phyloP scores from a whole-genome alignment of 1,140 invertebrate species.

The Rhagoletis zephyria region DNA sequence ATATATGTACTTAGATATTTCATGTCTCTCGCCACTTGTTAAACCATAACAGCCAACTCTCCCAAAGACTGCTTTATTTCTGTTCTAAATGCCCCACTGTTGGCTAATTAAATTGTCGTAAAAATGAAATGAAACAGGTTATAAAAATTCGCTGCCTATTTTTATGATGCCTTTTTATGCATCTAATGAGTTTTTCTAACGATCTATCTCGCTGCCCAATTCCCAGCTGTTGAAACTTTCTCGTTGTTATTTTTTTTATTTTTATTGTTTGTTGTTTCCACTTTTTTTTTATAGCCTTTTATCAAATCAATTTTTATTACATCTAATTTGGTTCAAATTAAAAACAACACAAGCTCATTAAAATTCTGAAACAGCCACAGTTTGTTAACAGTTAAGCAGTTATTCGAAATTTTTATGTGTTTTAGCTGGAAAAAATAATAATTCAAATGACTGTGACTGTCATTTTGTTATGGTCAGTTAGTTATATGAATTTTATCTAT shows the following conservation, averaged over 20 bases:
- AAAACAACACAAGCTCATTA: background rate
- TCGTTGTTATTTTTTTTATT: no score
- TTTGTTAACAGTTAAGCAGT: background rate
- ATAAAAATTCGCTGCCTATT: background rate
- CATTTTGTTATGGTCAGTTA: conserved; percentile 25
- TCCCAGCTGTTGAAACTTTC: no score
- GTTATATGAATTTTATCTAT: background rate
- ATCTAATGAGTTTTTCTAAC: background rate
- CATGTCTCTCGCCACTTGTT: background rate
- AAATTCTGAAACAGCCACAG: background rate
- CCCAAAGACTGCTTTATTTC: background rate
- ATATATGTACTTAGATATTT: no score
- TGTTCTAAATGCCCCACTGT: background rate
- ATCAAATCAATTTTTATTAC: conserved; percentile 47
- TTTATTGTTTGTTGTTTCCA: background rate
- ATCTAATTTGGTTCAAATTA: conserved; percentile 11
- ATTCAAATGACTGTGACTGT: conserved; percentile 10
- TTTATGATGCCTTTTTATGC: conserved; percentile 2
- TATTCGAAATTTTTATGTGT: background rate
- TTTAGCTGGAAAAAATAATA: background rate
- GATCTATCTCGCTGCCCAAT: background rate
- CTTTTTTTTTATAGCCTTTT: background rate
- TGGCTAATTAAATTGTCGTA: conserved; percentile 39
- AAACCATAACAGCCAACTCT: background rate
- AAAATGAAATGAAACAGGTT: conserved; percentile 36